Percentiles rank a stretch among this genome's conserved stretches.
phyloP scores from a whole-genome alignment of 2,888 invertebrate species.

The Andrena hattorfiana region DNA sequence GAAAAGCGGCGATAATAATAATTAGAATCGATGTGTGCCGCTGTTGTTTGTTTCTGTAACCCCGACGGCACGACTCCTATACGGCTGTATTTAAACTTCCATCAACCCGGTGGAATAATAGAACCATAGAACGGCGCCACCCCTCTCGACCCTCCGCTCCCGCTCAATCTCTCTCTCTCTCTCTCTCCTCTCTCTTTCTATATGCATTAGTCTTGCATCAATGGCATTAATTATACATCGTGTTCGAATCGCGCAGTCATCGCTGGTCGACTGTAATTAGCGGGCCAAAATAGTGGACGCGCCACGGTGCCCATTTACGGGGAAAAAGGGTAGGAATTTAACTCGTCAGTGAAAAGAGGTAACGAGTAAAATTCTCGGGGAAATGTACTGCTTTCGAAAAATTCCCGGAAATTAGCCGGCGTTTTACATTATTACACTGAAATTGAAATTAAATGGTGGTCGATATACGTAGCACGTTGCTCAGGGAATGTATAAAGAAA shows the following conservation, averaged over 20 bases:
- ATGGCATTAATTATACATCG: slow-evolving; percentile 54
- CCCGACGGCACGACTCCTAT: slow-evolving; percentile 39
- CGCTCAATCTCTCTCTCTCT: neutral
- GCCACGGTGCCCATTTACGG: neutral
- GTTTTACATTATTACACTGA: neutral
- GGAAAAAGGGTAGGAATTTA: neutral
- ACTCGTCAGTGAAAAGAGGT: too few species aligned
- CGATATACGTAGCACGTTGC: too few species aligned
- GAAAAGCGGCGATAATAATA: slow-evolving; percentile 64
- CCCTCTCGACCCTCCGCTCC: neutral
- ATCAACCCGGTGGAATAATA: slow-evolving; percentile 59
- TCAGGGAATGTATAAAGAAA: too few species aligned
- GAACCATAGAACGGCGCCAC: slow-evolving; percentile 39
- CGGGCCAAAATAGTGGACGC: slow-evolving; percentile 34
- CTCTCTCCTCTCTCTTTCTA: slow-evolving; percentile 3
- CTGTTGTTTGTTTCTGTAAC: slow-evolving; percentile 69
- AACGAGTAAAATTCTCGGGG: neutral
- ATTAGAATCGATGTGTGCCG: slow-evolving; percentile 70
- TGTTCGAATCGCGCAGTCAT: slow-evolving; percentile 48
- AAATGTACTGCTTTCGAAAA: too few species aligned
- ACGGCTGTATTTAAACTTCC: slow-evolving; percentile 51
- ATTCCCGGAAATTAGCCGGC: neutral
- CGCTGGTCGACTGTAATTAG: slow-evolving; percentile 41
- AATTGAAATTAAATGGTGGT: neutral
- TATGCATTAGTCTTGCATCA: slow-evolving; percentile 51